Evolutionary conservation across 2,113 vertebrate species (phyloP).

Genomic region (Tretioscincus oriximinensis): DNA sequence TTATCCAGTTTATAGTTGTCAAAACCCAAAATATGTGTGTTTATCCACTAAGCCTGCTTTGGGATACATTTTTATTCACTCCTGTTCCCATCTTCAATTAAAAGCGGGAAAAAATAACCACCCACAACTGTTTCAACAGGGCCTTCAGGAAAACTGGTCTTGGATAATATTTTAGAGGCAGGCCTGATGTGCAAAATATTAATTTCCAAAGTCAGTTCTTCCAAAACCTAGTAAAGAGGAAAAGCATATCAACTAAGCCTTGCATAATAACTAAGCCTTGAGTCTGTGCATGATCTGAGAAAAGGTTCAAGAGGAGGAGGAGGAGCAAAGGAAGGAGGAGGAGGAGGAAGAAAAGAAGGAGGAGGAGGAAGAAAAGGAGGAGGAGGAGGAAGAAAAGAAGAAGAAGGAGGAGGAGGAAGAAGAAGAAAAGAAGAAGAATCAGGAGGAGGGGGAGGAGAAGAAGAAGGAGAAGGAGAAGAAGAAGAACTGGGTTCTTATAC

Average conservation of each 20-base stretch:
- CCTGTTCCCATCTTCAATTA: too few relatives aligned
- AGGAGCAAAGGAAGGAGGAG: too few relatives aligned
- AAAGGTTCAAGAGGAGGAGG: not conserved
- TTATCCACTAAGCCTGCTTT: not conserved
- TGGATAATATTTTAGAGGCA: not conserved
- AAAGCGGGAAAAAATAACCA: too few relatives aligned
- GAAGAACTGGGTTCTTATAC: too few relatives aligned
- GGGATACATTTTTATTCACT: not conserved
- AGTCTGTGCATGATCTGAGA: not conserved
- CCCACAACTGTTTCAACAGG: not conserved
- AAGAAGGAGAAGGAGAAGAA: too few relatives aligned
- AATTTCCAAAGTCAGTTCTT: not conserved
- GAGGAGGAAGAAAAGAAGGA: too few relatives aligned
- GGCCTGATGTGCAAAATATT: not conserved
- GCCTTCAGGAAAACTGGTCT: not conserved
- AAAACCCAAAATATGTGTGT: not conserved
- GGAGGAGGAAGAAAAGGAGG: too few relatives aligned
- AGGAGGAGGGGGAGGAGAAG: too few relatives aligned
- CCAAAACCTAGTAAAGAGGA: not conserved
- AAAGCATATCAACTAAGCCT: too few relatives aligned
- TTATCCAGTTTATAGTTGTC: not conserved
- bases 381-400: too few relatives aligned
- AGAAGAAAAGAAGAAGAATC: too few relatives aligned
- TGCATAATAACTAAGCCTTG: not conserved
- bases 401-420: too few relatives aligned